Base-by-base conservation (phyloP, 1,140 invertebrate genomes). In the Lycorma delicatula region DNA sequence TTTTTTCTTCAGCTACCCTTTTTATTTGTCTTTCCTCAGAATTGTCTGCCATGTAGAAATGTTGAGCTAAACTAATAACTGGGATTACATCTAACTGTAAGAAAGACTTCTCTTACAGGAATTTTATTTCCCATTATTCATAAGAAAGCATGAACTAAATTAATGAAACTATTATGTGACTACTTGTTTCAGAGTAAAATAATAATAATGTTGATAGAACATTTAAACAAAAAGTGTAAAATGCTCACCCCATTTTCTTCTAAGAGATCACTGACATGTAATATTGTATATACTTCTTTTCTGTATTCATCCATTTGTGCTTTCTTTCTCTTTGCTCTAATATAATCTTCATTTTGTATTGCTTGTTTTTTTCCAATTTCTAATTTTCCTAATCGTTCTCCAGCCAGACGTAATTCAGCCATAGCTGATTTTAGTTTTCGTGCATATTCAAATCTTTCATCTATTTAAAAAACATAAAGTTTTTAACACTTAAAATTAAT, bases 361-460 rank as follows among this genome's bases (percentile, higher is more conserved):
- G 93, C 93, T 55, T 92, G 88, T 27, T 88, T 78, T 67, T 97
- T 97, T 63, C 94, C 89, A 31, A 96, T 75, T 61, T 93, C 84
- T 74, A 92, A 91, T 62, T 93, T 89, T 0, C 91, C 92, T 3
- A 97, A 75, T 50, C 87, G 81, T 72, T 95, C 91, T 0, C 93
- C 93, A 1, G 89, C 90, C 57, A 83, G 83, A 18, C 87, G 77
- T 9, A 97, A 68, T 34, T 87, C 85, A 47, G 83, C 79, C 73
- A 93, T 91, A 1, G 91, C 87, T 11, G 84, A 77, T 71, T 95
- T 95, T 2, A 96, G 70, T 63, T 90, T 91, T 44, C 91, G 86
- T 0, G 92, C 92, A 74, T 92, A 94, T 68, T 94, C 91, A 72
- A 93, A 95, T 66, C 88, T 77, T 74, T 93, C 89, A 66, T 86